These are phyloP conservation scores for Poeciliopsis turneri DNA, from an alignment of 2,797 vertebrate genomes.

Conservation along the genomic window DNA sequence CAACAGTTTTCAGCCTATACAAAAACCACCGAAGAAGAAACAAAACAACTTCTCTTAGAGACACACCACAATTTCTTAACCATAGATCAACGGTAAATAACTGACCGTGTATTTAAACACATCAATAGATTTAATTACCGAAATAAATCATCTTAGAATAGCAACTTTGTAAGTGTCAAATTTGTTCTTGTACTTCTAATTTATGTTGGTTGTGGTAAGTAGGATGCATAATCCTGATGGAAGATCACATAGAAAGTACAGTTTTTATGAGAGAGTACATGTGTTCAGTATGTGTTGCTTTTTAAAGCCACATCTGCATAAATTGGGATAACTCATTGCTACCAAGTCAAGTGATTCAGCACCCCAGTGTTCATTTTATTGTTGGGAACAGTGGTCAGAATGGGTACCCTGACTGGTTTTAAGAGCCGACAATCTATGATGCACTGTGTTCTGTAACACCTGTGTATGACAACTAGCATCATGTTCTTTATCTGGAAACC, in stretches of 20 bases:
- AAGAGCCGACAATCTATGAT: not conserved
- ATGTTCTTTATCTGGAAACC: not conserved
- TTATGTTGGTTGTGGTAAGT: not conserved
- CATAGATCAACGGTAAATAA: not conserved
- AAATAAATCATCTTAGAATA: not conserved
- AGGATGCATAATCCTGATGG: not conserved
- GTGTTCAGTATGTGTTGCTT: not conserved
- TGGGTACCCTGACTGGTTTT: not conserved
- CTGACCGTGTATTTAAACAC: not conserved
- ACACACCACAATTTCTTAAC: not conserved
- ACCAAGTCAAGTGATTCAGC: not conserved
- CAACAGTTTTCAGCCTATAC: not conserved
- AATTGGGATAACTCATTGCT: too few species aligned
- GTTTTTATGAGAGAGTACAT: not conserved
- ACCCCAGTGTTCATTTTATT: not conserved
- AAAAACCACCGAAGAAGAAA: not conserved
- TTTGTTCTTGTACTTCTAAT: not conserved
- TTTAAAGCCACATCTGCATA: not conserved
- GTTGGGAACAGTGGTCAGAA: not conserved
- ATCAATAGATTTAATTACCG: not conserved
- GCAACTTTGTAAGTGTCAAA: not conserved
- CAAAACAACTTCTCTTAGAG: not conserved
- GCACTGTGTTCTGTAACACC: not conserved
- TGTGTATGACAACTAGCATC: not conserved
- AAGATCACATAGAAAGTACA: not conserved